phyloP scores from a whole-genome alignment of 2,113 vertebrate genomes.

The Equus quagga region DNA sequence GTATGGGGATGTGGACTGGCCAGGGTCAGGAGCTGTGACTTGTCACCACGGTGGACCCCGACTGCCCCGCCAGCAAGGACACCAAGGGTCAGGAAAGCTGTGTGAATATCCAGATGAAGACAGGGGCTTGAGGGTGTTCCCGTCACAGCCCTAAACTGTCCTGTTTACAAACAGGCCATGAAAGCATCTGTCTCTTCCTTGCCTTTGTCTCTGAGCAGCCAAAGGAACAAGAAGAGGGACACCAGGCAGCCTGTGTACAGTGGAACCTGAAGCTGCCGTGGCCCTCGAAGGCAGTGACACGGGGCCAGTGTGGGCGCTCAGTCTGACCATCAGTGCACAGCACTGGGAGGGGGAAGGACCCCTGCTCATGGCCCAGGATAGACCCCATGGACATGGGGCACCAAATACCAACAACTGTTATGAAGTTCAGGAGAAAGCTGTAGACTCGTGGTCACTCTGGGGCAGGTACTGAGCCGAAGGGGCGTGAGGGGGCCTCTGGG shows the following conservation, averaged over 20 bases:
- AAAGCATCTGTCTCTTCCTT: neutral
- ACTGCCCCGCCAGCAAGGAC: neutral
- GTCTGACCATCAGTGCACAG: too few species aligned
- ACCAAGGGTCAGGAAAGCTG: accelerated
- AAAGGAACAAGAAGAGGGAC: neutral
- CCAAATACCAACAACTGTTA: neutral
- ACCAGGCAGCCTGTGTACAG: neutral
- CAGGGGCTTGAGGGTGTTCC: neutral
- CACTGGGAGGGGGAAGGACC: neutral
- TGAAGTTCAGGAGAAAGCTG: too few species aligned
- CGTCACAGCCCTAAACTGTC: accelerated
- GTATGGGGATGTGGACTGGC: too few species aligned
- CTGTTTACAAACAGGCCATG: neutral
- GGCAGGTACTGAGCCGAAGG: neutral
- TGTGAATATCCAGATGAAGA: accelerated
- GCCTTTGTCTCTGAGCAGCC: neutral
- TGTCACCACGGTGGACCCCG: accelerated
- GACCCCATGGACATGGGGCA: neutral
- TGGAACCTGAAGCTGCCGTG: neutral
- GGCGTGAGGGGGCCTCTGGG: neutral
- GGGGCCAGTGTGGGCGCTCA: neutral
- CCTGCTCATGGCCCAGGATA: too few species aligned
- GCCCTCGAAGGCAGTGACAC: neutral
- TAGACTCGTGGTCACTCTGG: too few species aligned
- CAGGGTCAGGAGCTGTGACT: too few species aligned